These are phyloP conservation scores for Astreopora myriophthalma DNA, from an alignment of 64 coral and sea anemone species.

Conservation along the genomic window DNA sequence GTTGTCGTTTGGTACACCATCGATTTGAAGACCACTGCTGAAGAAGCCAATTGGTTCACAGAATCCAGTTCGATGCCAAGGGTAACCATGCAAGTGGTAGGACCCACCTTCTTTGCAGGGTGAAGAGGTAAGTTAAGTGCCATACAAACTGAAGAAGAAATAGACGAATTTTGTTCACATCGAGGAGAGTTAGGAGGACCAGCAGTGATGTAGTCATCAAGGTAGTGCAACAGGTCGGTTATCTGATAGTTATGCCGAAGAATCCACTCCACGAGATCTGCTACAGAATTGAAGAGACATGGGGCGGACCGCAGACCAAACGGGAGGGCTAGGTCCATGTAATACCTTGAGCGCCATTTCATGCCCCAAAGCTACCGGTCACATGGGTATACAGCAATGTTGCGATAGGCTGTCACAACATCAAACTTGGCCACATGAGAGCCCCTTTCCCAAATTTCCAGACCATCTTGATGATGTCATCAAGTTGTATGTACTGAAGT, in stretches of 20 bases:
- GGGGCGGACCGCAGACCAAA: not conserved
- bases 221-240: not conserved
- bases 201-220: not conserved
- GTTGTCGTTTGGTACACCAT: not conserved
- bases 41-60: not conserved
- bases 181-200: not conserved
- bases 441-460: not conserved
- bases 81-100: not conserved
- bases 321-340: conserved; percentile 9
- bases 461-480: not conserved
- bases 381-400: not conserved
- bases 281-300: not conserved
- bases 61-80: not conserved
- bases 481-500: not conserved
- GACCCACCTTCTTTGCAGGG: not conserved
- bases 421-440: conserved; percentile 19
- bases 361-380: conserved; percentile 16
- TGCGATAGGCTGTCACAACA: conserved; percentile 11
- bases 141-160: not conserved
- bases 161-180: not conserved
- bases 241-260: not conserved
- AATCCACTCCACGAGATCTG: not conserved
- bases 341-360: not conserved
- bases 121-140: not conserved
- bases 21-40: not conserved